These are phyloP conservation scores for Pogonomyrmex californicus DNA, from an alignment of 1,140 invertebrate species.

Conservation along the genomic window DNA sequence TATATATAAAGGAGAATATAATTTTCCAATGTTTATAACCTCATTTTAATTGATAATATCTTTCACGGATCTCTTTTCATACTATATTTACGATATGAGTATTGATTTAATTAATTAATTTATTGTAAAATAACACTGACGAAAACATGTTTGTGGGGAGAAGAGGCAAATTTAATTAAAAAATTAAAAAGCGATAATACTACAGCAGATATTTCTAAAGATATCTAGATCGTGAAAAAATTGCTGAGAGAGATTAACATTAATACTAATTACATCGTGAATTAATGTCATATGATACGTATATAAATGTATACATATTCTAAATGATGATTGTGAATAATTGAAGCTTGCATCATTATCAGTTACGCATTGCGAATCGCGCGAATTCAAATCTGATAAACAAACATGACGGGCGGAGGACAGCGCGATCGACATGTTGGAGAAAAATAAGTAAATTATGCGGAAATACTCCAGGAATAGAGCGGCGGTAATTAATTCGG, in stretches of 20 bases:
- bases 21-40: background rate
- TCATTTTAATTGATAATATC: conserved; percentile 11
- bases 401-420: conserved; percentile 10
- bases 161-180: background rate
- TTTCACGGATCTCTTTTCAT: background rate
- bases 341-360: conserved; percentile 53
- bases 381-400: conserved; percentile 32
- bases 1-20: background rate
- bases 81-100: background rate
- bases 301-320: background rate
- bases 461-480: conserved; percentile 56
- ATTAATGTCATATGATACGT: conserved; percentile 20
- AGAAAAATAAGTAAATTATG: conserved; percentile 59
- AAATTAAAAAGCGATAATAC: background rate
- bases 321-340: conserved; percentile 54
- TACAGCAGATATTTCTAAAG: background rate
- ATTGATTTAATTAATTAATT: conserved; percentile 24
- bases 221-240: conserved; percentile 1
- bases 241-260: conserved; percentile 8
- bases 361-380: conserved; percentile 54
- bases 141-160: background rate
- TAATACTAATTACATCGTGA: conserved; percentile 33
- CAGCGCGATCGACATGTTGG: conserved; percentile 23
- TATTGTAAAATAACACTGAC: background rate
- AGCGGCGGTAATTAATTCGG: conserved; percentile 54